Evolutionary conservation across 2,113 vertebrate genomes (phyloP), one percentile per base, ranked within the genome.

Genomic region (Odontesthes bonariensis): DNA sequence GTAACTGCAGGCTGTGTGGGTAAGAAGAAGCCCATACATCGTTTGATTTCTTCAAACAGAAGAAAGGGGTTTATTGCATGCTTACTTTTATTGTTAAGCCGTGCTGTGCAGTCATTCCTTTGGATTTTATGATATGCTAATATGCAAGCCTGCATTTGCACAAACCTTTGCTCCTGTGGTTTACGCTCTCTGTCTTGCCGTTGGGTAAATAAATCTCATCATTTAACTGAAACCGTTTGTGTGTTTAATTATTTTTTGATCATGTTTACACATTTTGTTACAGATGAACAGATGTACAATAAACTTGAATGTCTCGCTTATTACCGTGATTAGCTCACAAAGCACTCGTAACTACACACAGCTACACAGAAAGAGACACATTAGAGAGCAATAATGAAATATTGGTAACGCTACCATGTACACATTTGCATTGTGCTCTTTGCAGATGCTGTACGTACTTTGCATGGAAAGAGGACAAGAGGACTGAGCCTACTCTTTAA

Each of bases 21-120:
- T 56, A 59, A 56, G 12, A 82, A 73, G 66, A 44, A 76, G 56
- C 75, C 60, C 53, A 65, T 65, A 58, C 62, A 74, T 72, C 57
- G 64, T 88, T 63, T 76, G 47, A 68, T 86, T 85, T 85, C 58
- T 81, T 82, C 52, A 62, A 81, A 74, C 51, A 68, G 60, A 82
- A 77, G 33, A 79, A 83, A 69, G 71, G 85, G 76, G 88, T 92
- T 90, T 90, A 86, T 89, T 94, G 92, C 94, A 94, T 94, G 91
- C 86, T 77, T 83, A 83, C 71, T 82, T 92, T 86, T 69, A 88
- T 89, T 84, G 91, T 89, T 86, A 67, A 75, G 77, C 86, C 87
- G 77, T 92, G 83, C 84, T 81, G 91, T 93, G 75, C 65, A 86
- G 85, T 92, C 68, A 78, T 81, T 88, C 83, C 69, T 88, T 88